Evolutionary conservation across 64 coral and sea anemone genomes (phyloP), one percentile per base, ranked within the genome.

Genomic region (Montipora capricornis): DNA sequence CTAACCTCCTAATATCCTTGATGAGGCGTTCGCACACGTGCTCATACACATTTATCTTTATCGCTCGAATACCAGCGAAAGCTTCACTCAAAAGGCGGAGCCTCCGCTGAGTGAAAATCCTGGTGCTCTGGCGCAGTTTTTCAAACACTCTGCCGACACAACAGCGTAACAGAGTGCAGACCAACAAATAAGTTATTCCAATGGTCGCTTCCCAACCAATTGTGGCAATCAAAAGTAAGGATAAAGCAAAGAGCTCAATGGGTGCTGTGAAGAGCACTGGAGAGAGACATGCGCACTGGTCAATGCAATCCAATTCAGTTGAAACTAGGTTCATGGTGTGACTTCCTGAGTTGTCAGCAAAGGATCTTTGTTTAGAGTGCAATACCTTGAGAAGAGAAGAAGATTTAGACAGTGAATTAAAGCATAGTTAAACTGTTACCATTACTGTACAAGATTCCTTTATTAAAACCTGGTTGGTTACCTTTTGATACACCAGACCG

Each of bases 241-340:
- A 89, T n/a, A 88, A 89, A 14, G 75, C 45, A 2, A 77, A 10
- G 74, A 94, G 93, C 82, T 94, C 93, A 48, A 94, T n/a, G 22
- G 93, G 93, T 9, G 93, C 93, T 14, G 89, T 76, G 61, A 87
- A 76, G 37, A 94, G 79, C 22, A 89, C 82, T 80, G 88, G 93
- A 26, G 81, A 73, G 49, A 74, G 80, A 14, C 73, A 26, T 57
- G 81, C 73, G 58, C 88, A 94, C 9, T 89, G 80, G 61, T 76
- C 93, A 94, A 94, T 89, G 64, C 80, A 62, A 11, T 88, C 86
- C 24, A 89, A 71, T n/a, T 94, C 93, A 47, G 89, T 94, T 12
- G 93, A 94, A 55, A 94, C 74, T n/a, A 94, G 82, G 86, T 90
- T 94, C 52, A 94, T 84, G 45, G 90, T 79, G 24, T 94, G 93